Base-by-base conservation (phyloP, 2,888 invertebrate species). In the Hofmannophila pseudospretella region DNA sequence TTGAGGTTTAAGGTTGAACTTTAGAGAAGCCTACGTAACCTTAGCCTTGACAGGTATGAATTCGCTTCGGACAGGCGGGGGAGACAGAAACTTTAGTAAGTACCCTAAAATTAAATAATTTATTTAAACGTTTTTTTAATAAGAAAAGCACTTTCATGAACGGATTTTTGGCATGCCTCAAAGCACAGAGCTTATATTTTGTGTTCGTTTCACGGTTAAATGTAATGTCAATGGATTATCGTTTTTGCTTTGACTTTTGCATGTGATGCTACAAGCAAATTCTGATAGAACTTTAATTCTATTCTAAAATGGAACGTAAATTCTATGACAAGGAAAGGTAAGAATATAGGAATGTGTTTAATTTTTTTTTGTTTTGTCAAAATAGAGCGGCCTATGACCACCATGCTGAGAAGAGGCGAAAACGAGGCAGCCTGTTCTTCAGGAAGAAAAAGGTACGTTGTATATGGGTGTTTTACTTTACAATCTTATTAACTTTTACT, bases 401-500 rank as follows among this genome's bases (percentile, higher is more conserved):
- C 62, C 93, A 94, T 67, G 91, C 94, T 11, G 95, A 95, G 63
- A 96, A 96, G 68, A 88, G 96, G 58, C 89, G 95, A 53, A 96
- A 96, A 84, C 88, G 96, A 34, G 96, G 96, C 36, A 96, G 96
- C 51, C 81, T 96, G 41, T 96, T 96, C 89, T 96, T 96, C 71
- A 91, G 96, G 50, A 96, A 96, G 82, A 96, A 96, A 79, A 95
- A 96, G 90, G 96, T 86, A 47, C 7, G 39, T 41, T 11, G n/a
- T n/a, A n/a, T n/a, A n/a, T n/a, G n/a, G n/a, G n/a, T n/a, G n/a
- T n/a, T n/a, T n/a, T n/a, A n/a, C n/a, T n/a, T n/a, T n/a, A n/a
- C n/a, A n/a, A n/a, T n/a, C n/a, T n/a, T n/a, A n/a, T n/a, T n/a
- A n/a, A n/a, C n/a, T n/a, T n/a, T n/a, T n/a, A n/a, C n/a, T n/a